Evolutionary conservation across 2,113 vertebrate genomes (phyloP).

Genomic region (Pluvianellus socialis): DNA sequence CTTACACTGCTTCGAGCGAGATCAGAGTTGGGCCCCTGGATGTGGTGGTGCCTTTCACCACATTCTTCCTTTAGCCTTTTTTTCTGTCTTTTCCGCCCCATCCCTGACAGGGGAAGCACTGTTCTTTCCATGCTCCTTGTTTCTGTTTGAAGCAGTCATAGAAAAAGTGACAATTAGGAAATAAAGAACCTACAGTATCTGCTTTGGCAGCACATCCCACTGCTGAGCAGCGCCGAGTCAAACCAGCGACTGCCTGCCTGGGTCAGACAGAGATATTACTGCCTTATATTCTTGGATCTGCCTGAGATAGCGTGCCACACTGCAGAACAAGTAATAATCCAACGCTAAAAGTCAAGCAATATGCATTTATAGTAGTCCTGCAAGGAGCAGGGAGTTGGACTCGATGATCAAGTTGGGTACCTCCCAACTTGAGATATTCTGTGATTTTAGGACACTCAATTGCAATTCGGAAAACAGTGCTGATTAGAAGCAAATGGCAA

Average conservation of each 20-base stretch:
- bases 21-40: background rate
- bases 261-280: background rate
- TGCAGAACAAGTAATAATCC: background rate
- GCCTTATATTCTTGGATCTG: background rate
- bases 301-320: background rate
- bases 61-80: conserved; percentile 5
- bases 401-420: background rate
- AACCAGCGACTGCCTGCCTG: background rate
- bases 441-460: background rate
- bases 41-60: background rate
- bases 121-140: background rate
- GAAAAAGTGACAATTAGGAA: conserved; percentile 53
- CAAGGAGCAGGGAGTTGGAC: background rate
- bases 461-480: background rate
- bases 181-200: conserved; percentile 44
- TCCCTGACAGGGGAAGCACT: conserved; percentile 28
- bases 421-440: background rate
- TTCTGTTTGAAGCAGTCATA: conserved; percentile 7
- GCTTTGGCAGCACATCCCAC: conserved; percentile 26
- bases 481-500: background rate
- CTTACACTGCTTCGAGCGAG: background rate
- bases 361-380: background rate
- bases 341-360: background rate
- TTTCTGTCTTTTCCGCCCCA: background rate
- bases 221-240: background rate